phyloP scores from a whole-genome alignment of 2,888 invertebrate genomes.

The Clitarchus hookeri region DNA sequence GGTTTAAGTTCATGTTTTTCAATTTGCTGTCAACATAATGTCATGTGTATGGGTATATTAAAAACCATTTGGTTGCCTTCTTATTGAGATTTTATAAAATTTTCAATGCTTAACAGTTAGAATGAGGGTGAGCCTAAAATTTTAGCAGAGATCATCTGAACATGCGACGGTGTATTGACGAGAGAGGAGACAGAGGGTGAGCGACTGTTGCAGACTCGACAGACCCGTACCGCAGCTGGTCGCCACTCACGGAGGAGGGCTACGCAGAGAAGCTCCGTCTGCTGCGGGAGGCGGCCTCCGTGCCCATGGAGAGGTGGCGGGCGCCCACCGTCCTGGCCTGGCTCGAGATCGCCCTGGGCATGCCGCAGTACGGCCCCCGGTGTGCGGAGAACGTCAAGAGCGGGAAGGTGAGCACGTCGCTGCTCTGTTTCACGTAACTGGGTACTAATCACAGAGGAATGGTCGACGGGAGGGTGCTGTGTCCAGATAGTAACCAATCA shows the following conservation, averaged over 20 bases:
- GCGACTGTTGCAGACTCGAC: conserved; percentile 31
- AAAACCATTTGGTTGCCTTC: no score
- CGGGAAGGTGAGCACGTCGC: conserved; percentile 74
- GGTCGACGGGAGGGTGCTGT: no score
- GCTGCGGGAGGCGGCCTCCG: conserved; percentile 79
- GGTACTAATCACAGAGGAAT: no score
- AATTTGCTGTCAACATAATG: no score
- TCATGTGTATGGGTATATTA: no score
- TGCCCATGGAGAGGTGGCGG: conserved; percentile 89
- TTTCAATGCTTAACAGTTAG: neutral
- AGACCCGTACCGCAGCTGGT: conserved; percentile 63
- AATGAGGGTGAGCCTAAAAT: neutral
- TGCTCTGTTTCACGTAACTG: neutral
- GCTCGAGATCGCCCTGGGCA: conserved; percentile 91
- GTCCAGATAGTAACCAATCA: no score
- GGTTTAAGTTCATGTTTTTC: no score
- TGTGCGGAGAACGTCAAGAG: conserved; percentile 95
- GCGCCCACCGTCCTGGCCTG: conserved; percentile 93
- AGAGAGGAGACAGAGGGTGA: neutral
- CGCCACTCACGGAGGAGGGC: conserved; percentile 71
- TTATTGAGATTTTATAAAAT: neutral
- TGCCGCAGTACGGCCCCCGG: conserved; percentile 89
- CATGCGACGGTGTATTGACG: neutral
- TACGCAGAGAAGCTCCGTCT: conserved; percentile 76
- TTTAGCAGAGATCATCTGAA: neutral